Evolutionary conservation across 2,888 invertebrate species (phyloP).

Genomic region (Tuta absoluta): DNA sequence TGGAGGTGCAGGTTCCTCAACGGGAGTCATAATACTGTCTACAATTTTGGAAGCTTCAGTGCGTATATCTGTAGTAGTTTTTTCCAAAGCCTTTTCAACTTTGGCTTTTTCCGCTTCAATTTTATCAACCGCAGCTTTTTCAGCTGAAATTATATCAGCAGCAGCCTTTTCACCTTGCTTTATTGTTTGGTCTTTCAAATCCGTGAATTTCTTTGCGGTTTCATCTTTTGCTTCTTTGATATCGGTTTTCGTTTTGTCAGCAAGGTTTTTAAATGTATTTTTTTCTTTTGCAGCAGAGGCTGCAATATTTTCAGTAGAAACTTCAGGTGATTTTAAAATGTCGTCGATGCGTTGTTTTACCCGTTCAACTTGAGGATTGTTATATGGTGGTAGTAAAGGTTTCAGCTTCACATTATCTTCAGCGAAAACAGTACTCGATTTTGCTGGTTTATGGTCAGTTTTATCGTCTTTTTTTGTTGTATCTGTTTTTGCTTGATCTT

Average conservation of each 20-base stretch:
- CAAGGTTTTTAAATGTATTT: slow-evolving; percentile 50
- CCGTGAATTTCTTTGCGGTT: slow-evolving; percentile 49
- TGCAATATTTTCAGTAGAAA: slow-evolving; percentile 70
- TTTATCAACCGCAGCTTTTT: slow-evolving; percentile 29
- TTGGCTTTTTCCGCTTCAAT: slow-evolving; percentile 13
- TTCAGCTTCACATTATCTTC: slow-evolving; percentile 69
- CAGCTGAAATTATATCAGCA: slow-evolving; percentile 52
- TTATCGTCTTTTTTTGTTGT: slow-evolving; percentile 45
- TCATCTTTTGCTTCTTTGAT: slow-evolving; percentile 56
- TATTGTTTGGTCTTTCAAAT: slow-evolving; percentile 56
- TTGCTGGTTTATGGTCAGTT: slow-evolving; percentile 50
- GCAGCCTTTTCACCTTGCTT: slow-evolving; percentile 59
- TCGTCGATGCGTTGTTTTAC: slow-evolving; percentile 75
- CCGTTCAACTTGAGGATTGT: slow-evolving; percentile 74
- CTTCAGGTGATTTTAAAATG: slow-evolving; percentile 73
- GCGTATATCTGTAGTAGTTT: slow-evolving; percentile 59
- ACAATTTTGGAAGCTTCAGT: slow-evolving; percentile 70
- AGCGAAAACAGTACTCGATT: slow-evolving; percentile 47
- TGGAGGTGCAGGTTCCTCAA: slow-evolving; percentile 62
- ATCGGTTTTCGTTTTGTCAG: slow-evolving; percentile 57
- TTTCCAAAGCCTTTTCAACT: slow-evolving; percentile 38
- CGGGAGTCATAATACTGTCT: slow-evolving; percentile 73
- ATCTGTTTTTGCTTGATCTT: slow-evolving; percentile 37
- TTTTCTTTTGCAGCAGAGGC: slow-evolving; percentile 48
- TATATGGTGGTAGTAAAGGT: slow-evolving; percentile 70